Base-by-base conservation (phyloP, 2,797 vertebrate species). In the Acipenser oxyrinchus region DNA sequence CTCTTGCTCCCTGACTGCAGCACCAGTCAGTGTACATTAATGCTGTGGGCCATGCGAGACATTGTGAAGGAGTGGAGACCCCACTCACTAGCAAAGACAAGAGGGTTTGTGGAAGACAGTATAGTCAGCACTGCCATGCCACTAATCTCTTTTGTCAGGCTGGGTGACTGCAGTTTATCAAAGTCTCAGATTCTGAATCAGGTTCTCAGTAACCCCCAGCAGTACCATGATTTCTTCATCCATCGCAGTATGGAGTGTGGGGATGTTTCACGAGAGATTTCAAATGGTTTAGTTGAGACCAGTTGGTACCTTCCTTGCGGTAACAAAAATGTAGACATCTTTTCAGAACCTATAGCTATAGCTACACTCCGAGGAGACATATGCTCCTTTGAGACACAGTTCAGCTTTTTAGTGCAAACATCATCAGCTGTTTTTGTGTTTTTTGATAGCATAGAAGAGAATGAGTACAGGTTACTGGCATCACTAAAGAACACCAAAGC, bases 341-440 rank as follows among this genome's bases (percentile, higher is more conserved):
- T 92, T 55, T 73, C 83, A 1, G 79, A 85, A 13, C 91, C 91
- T 6, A 9, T 92, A 48, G 82, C 85, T 50, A 76, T 93, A 48
- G 74, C 83, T 64, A 93, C 93, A 73, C 80, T 94, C 51, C 79
- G 88, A 11, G 91, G 91, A 1, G 86, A 93, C 62, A 85, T 86
- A 1, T 77, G 83, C 50, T 66, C 72, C 48, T 84, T 83, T 74
- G 81, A 85, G 74, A 76, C 81, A 68, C 80, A 82, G 70, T 79
- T 93, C 10, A 79, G 59, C 18, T 72, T 94, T 69, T 68, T 93
- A 70, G 87, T 88, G 1, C 77, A 87, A 15, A 84, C 83, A 10
- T 92, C 89, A 8, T 79, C 82, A 0, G 89, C 88, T 2, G 78
- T 92, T 51, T 92, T 94, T 83, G 89, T 93, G 12, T 77, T 94